Base-by-base conservation (phyloP, 2,797 vertebrate species). In the Callimico goeldii region DNA sequence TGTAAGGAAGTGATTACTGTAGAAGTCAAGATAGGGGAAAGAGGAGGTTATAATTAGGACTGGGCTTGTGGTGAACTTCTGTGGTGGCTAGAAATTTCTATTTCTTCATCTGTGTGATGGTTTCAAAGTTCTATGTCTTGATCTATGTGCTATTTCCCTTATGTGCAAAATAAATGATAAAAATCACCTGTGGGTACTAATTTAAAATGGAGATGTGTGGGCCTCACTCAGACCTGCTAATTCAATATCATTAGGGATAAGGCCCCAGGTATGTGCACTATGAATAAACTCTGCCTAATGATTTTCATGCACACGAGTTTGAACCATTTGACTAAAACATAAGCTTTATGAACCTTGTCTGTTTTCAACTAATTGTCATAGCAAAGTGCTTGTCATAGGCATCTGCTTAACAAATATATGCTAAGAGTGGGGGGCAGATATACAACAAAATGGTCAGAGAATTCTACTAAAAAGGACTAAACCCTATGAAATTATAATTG, bases 251-350 rank as follows among this genome's bases (percentile, higher is more conserved):
- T 20, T 46, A 50, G 46, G 33, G 13, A 19, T 24, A 77, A 52
- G 19, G 11, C 58, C 24, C 20, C 20, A 91, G 13, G 8, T 36
- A 72, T 70, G 43, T 87, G 10, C 61, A 87, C 70, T 95, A 75
- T 91, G 88, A 83, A 91, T 88, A n/a, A 84, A 89, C n/a, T 88
- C 87, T 72, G 12, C n/a, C 76, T 77, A 75, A 33, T 88, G 33
- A 61, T 48, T 88, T 79, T 88, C 72, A 92, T 33, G 64, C 33
- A 86, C 13, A 70, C 28, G 75, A 90, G 55, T 86, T 48, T 58
- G 55, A 96, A 88, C 48, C 58, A 83, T 72, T 75, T 77, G 39
- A 88, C 2, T 58, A 52, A 50, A 77, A n/a, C 33, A n/a, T 57
- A 75, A 75, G 33, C 61, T 70, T 95, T 67, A 81, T 52, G 79